Conservation (phyloP, 2,797 vertebrate species). For the Sebastes melanostomus region DNA sequence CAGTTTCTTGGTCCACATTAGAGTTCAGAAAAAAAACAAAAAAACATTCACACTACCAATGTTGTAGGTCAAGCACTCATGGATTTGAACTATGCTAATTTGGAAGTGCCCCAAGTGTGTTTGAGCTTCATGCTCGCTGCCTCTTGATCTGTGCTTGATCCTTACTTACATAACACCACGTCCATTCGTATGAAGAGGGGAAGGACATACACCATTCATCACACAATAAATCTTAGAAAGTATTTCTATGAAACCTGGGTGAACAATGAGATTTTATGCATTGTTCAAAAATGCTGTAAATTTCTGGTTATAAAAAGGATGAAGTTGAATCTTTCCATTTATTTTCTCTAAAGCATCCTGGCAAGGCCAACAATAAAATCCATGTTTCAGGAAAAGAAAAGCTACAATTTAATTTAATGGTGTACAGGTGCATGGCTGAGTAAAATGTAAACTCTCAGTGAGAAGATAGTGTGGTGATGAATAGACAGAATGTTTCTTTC, state of each 20-base stretch:
- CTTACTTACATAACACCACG: neutral
- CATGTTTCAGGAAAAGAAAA: neutral
- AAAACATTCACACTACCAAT: neutral
- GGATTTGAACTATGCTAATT: neutral
- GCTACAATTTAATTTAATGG: slow-evolving; percentile 8
- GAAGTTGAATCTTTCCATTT: neutral
- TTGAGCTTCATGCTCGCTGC: neutral
- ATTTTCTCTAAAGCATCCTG: neutral
- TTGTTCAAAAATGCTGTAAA: neutral
- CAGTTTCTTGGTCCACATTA: neutral
- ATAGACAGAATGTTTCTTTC: neutral
- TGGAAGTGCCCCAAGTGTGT: neutral
- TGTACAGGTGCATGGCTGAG: neutral
- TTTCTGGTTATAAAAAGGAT: neutral
- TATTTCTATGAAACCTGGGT: neutral
- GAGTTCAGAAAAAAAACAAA: neutral
- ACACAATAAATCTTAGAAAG: neutral
- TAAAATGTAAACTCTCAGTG: slow-evolving; percentile 14
- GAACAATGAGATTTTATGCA: neutral
- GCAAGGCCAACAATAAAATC: slow-evolving; percentile 14
- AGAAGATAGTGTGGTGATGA: slow-evolving; percentile 1
- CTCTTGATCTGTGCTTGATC: neutral
- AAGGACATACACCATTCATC: neutral
- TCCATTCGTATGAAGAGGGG: neutral
- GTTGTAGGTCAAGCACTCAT: neutral